Evolutionary conservation across 2,113 vertebrate genomes (phyloP).

Genomic region (Zosterops lateralis): DNA sequence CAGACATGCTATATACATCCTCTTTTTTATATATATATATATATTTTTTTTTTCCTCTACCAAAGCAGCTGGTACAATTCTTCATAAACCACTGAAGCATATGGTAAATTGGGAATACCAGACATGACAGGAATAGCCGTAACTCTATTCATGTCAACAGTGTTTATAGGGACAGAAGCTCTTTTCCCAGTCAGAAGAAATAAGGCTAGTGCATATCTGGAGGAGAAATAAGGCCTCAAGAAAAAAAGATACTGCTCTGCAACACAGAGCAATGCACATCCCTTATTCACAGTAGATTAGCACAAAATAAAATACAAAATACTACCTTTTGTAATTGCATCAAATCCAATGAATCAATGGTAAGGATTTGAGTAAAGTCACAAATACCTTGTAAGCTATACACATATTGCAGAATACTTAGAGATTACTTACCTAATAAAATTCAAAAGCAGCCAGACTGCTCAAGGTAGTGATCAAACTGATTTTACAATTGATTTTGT

Average conservation of each 20-base stretch:
- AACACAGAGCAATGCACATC: not conserved
- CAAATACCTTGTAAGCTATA: constrained; percentile 36
- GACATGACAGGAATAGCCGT: not conserved
- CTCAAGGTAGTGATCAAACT: not conserved
- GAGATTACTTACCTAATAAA: constrained; percentile 34
- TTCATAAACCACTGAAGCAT: constrained; percentile 34
- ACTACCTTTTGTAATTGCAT: not conserved
- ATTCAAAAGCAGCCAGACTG: constrained; percentile 12
- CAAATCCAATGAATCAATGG: not conserved
- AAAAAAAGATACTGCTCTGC: not conserved
- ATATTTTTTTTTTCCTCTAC: not conserved
- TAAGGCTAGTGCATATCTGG: not conserved
- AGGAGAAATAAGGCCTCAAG: constrained; percentile 25
- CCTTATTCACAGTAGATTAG: not conserved
- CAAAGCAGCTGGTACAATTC: constrained; percentile 2
- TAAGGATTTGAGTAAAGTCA: constrained; percentile 13
- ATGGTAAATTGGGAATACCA: constrained; percentile 23
- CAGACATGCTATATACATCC: not conserved
- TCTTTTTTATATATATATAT: not conserved
- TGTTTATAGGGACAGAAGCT: not conserved
- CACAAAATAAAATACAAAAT: constrained; percentile 5
- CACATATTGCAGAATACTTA: not conserved
- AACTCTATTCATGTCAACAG: not conserved
- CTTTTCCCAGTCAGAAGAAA: constrained; percentile 41
- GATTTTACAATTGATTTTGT: constrained; percentile 22